Evolutionary conservation across 2,797 vertebrate genomes (phyloP).

Genomic region (Poeciliopsis gracilis): DNA sequence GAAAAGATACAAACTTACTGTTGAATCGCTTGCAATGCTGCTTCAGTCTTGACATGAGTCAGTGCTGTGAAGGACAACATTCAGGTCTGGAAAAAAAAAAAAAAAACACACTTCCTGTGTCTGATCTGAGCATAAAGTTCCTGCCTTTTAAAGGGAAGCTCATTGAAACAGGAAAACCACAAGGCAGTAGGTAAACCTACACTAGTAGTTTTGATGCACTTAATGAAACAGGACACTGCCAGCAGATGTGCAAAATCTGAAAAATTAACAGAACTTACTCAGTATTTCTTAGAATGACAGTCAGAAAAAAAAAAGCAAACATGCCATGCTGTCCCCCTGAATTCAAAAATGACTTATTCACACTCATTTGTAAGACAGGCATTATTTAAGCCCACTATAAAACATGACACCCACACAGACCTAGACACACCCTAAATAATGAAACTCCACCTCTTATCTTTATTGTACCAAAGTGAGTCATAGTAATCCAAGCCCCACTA

Average conservation of each 20-base stretch:
- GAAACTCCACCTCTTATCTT: background rate
- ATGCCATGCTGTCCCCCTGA: background rate
- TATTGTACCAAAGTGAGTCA: background rate
- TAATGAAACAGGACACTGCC: background rate
- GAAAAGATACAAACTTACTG: background rate
- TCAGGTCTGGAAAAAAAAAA: background rate
- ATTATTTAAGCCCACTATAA: background rate
- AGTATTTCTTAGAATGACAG: background rate
- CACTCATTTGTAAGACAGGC: background rate
- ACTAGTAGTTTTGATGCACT: background rate
- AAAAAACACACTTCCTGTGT: background rate
- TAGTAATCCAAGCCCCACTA: background rate
- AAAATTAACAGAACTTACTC: background rate
- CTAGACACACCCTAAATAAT: slow-evolving; percentile 1
- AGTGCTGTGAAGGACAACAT: background rate
- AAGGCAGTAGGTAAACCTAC: background rate
- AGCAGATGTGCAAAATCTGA: background rate
- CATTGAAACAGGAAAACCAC: background rate
- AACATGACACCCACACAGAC: background rate
- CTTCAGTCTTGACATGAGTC: background rate
- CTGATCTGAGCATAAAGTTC: background rate
- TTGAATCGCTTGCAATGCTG: background rate
- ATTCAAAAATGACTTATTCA: background rate
- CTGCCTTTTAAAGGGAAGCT: background rate
- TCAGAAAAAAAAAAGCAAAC: too few species aligned